Evolutionary conservation across 2,113 vertebrate species (phyloP).

Genomic region (Shinisaurus crocodilurus): DNA sequence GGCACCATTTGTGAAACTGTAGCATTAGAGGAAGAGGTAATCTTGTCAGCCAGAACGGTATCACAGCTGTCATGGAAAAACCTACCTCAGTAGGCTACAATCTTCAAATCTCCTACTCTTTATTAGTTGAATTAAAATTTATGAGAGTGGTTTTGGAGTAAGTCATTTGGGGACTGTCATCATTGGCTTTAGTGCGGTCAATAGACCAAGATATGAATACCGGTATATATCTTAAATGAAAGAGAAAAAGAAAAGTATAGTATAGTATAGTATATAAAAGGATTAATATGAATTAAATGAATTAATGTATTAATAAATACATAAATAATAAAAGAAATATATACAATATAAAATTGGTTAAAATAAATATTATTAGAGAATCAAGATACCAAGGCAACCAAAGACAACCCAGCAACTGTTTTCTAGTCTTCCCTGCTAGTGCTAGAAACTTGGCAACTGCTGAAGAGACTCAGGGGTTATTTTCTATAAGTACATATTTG

Average conservation of each 20-base stretch:
- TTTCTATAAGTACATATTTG: neutral
- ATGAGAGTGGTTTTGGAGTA: neutral
- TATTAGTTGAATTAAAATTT: neutral
- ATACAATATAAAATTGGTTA: neutral
- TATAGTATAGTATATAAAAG: neutral
- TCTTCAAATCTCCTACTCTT: neutral
- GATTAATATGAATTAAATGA: too few relatives aligned
- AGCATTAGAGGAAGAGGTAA: neutral
- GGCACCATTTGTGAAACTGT: constrained; percentile 3
- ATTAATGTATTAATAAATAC: neutral
- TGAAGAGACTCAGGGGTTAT: neutral
- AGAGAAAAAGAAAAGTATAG: neutral
- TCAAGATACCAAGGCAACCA: neutral
- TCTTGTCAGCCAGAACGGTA: neutral
- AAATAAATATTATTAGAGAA: neutral
- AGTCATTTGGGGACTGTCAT: neutral
- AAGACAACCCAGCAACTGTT: neutral
- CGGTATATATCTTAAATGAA: neutral
- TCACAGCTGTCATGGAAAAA: constrained; percentile 8
- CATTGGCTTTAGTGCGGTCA: neutral
- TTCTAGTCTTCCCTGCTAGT: neutral
- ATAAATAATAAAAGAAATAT: neutral
- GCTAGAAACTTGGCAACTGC: neutral
- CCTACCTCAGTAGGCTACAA: neutral
- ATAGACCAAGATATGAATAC: neutral